A percentile compares a stretch with the other conserved stretches of the same genome.
These are phyloP conservation scores for Carassius auratus DNA, from an alignment of 2,113 vertebrate species.

Conservation along the genomic window DNA sequence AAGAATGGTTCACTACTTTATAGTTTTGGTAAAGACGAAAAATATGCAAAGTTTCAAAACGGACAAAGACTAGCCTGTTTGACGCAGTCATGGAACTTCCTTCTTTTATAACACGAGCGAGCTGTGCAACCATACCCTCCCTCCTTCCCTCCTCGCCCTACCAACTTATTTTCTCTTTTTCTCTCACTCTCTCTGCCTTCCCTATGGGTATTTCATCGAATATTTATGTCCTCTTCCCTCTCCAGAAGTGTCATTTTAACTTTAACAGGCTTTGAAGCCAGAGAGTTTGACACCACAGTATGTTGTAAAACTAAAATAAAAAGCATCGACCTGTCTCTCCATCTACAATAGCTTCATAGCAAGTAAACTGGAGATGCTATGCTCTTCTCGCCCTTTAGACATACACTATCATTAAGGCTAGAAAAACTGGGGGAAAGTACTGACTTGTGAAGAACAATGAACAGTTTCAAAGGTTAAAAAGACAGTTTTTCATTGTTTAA, in stretches of 20 bases:
- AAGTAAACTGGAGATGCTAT: conserved; percentile 36
- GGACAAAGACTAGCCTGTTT: conserved; percentile 44
- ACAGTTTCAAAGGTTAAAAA: conserved; percentile 21
- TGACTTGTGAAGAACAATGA: conserved; percentile 13
- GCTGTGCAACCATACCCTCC: not conserved
- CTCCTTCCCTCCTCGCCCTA: not conserved
- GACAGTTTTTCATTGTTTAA: not conserved
- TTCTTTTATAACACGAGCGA: conserved; percentile 25
- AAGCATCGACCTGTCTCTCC: conserved; percentile 50
- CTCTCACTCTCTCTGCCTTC: conserved; percentile 32
- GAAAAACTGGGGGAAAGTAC: not conserved
- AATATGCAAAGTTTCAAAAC: conserved; percentile 38
- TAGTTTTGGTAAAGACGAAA: conserved; percentile 3
- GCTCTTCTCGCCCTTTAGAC: conserved; percentile 31
- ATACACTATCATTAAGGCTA: conserved; percentile 42
- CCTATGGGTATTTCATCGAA: conserved; percentile 57
- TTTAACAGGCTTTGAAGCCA: conserved; percentile 59
- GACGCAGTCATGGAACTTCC: conserved; percentile 45
- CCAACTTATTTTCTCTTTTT: not conserved
- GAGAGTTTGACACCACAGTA: conserved; percentile 55
- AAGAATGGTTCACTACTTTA: not conserved
- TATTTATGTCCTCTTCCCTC: conserved; percentile 57
- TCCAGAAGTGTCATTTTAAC: conserved; percentile 59
- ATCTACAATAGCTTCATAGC: conserved; percentile 44
- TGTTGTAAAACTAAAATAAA: conserved; percentile 58